phyloP scores from a whole-genome alignment of 2,888 invertebrate species.

The Coleophora flavipennella region DNA sequence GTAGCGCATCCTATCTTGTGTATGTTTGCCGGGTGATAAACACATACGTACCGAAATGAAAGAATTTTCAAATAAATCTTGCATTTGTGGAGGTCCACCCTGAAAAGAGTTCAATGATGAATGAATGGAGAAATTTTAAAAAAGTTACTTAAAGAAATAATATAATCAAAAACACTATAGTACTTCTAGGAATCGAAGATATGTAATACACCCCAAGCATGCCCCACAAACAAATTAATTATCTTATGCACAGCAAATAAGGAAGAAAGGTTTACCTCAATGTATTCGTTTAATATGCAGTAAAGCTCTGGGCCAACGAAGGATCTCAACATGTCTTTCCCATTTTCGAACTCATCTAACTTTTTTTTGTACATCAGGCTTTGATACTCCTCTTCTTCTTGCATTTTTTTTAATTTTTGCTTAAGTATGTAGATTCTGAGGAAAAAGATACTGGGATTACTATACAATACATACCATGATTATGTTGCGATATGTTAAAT shows the following conservation, averaged over 20 bases:
- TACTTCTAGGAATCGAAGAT: too few relatives aligned
- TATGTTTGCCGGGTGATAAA: not conserved
- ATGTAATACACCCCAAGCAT: too few relatives aligned
- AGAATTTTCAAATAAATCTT: constrained; percentile 14
- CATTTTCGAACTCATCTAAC: constrained; percentile 23
- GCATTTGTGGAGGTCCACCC: constrained; percentile 17
- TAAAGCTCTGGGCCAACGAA: constrained; percentile 23
- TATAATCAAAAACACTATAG: too few relatives aligned
- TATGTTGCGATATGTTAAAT: constrained; percentile 5
- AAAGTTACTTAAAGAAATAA: too few relatives aligned
- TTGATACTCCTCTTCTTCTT: constrained; percentile 28
- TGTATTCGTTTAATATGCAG: constrained; percentile 25
- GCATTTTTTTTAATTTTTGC: constrained; percentile 25
- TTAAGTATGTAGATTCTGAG: constrained; percentile 33
- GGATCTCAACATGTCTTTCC: constrained; percentile 19
- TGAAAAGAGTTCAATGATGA: constrained; percentile 8
- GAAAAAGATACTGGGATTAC: constrained; percentile 8
- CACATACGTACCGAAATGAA: constrained; percentile 20
- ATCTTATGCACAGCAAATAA: not conserved
- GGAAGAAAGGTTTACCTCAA: constrained; percentile 26
- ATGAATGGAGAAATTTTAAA: too few relatives aligned
- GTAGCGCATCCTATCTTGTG: too few relatives aligned
- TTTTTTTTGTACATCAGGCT: constrained; percentile 24
- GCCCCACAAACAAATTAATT: too few relatives aligned
- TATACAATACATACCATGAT: constrained; percentile 3